A percentile compares a stretch with the other conserved stretches of the same genome.
Evolutionary conservation across 92 coral and sea anemone species (phyloP).

Genomic region (Scolanthus callimorphus): DNA sequence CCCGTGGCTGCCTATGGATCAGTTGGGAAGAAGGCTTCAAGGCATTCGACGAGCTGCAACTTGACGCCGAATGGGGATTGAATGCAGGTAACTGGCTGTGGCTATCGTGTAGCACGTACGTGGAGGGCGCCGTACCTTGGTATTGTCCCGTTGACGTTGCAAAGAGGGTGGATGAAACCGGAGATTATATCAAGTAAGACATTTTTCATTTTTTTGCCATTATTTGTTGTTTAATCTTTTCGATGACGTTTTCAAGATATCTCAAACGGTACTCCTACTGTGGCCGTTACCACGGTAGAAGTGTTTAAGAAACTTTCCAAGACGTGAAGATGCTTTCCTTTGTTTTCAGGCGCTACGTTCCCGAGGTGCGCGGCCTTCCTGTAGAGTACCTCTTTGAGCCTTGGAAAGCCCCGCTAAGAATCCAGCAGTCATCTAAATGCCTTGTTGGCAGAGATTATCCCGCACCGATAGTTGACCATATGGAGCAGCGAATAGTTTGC

Average conservation of each 20-base stretch:
- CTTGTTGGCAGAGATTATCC: slow-evolving; percentile 83
- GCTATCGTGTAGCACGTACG: slow-evolving; percentile 72
- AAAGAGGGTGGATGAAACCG: slow-evolving; percentile 63
- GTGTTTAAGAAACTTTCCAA: no score
- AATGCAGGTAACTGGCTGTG: slow-evolving; percentile 82
- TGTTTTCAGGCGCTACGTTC: slow-evolving; percentile 69
- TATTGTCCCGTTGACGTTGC: slow-evolving; percentile 83
- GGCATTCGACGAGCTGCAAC: slow-evolving; percentile 68
- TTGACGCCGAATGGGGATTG: slow-evolving; percentile 76
- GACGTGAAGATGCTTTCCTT: no score
- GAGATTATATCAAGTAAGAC: slow-evolving; percentile 64
- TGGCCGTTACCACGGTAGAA: no score
- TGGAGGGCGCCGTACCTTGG: slow-evolving; percentile 50
- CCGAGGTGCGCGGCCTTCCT: slow-evolving; percentile 77
- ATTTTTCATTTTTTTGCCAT: not conserved
- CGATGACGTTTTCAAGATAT: no score
- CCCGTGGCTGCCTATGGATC: slow-evolving; percentile 77
- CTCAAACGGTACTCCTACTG: no score
- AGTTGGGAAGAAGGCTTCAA: slow-evolving; percentile 80
- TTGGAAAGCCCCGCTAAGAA: slow-evolving; percentile 70
- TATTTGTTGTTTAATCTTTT: not conserved
- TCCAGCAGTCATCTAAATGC: slow-evolving; percentile 60
- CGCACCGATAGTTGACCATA: slow-evolving; percentile 49
- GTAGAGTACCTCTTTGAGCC: slow-evolving; percentile 71
- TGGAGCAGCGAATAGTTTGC: slow-evolving; percentile 55